Base-by-base conservation (phyloP, 2,888 invertebrate species). In the Ornithoptera priamus region DNA sequence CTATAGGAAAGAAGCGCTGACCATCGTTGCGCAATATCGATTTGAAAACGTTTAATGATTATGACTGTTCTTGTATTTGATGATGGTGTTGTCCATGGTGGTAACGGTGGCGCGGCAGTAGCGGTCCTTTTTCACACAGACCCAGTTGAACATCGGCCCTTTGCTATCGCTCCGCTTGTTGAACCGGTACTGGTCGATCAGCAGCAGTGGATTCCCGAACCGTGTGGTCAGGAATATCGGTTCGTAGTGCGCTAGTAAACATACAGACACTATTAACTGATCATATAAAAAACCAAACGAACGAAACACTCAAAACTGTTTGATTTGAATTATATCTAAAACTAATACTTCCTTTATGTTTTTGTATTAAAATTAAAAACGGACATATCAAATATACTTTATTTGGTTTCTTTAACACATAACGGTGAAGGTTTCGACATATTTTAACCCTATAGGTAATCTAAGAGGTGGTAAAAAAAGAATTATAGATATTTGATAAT, bases 151-250 rank as follows among this genome's bases (percentile, higher is more conserved):
- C 18, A 74, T 72, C 0, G 80, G 80, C 0, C 80, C 81, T 18
- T 69, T 80, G 69, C 81, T 82, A 67, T 84, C 83, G 61, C 80
- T 85, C 17, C 83, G 75, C 50, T 76, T 81, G 72, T 86, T 82
- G 69, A 79, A 89, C 10, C 85, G 78, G 63, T 86, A 80, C 4
- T 56, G 1, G 5, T 77, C 82, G 7, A 76, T 72, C 10, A 75
- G 63, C 78, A 88, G 75, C 17, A 81, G 72, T 0, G 83, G 84
- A 62, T 85, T 84, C 6, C 87, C 87, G 30, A 56, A 80, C 0
- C 81, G 77, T 12, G 82, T 84, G 4, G 68, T 79, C 46, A 76
- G 70, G 67, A 85, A 87, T 0, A 74, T 57, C 2, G 81, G 80
- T 17, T 71, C 62, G 0, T 70, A 68, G 0, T 65, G 67, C 36